Base-by-base conservation (phyloP, 2,113 vertebrate genomes). In the Megalops atlanticus region DNA sequence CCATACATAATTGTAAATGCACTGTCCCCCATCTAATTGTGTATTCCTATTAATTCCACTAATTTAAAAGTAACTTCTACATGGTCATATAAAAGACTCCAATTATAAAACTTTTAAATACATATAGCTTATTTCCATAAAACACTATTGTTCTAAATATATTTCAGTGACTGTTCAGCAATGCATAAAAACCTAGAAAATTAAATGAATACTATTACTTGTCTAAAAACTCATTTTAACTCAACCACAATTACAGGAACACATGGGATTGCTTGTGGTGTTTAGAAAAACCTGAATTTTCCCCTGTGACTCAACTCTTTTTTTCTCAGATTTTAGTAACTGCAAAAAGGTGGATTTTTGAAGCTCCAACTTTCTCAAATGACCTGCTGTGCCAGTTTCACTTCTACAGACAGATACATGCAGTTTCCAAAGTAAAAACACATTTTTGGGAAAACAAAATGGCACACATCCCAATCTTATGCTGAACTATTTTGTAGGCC, bases 41-140 rank as follows among this genome's bases (percentile, higher is more conserved):
- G 89, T 82, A 87, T 93, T 92, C 87, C 84, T 91, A 94, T 94
- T 95, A 94, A 94, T 94, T 94, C 89, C 36, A 77, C 88, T 93
- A 92, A 94, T 93, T 94, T 93, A 94, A 95, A 95, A 93, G 89
- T 92, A 90, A 90, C 91, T 87, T 92, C 91, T 93, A 93, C 92
- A 89, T 91, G 87, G 90, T 83, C 77, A 85, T 89, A 94, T 93
- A 90, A 95, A 94, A 90, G 93, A 93, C 89, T 87, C 90, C 91
- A 94, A 95, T 95, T 95, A 95, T 93, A 92, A 89, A 90, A 94
- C 91, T 93, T 94, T 93, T 92, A 92, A 95, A 91, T 92, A 91
- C 91, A 93, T 93, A 92, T 94, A 93, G 91, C 91, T 92, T 92
- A 93, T 94, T 95, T 94, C 92, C 92, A 93, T 93, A 92, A 94